Base-by-base conservation (phyloP, 2,888 invertebrate genomes). In the Campoplex nolae region DNA sequence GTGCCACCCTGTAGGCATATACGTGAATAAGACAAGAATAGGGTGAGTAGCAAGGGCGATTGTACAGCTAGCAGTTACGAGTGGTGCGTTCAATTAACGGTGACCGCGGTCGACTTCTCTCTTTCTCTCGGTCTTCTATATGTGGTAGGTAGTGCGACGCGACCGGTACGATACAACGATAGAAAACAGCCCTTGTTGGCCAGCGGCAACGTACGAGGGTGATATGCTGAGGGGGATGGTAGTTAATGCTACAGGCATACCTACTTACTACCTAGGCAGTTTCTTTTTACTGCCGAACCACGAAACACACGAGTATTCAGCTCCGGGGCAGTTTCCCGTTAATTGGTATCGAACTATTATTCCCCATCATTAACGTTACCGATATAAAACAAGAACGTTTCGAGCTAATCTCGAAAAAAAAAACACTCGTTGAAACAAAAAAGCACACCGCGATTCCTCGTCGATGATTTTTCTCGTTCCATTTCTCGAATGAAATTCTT, bases 311-410 rank as follows among this genome's bases (percentile, higher is more conserved):
- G 56, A 51, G 51, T 54, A 67, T 65, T 71, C 81, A 85, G 77
- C 83, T 85, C 54, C 76, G 70, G 76, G 89, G 38, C 92, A 91
- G 92, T 93, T 93, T 92, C 91, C 91, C 91, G 92, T 93, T 94
- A 94, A 94, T 94, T 94, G 94, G 93, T 93, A 94, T 94, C 93
- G 94, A 94, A 94, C 94, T 94, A 92, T 94, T 94, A 94, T 93
- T 93, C 91, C 90, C 92, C 91, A 91, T 93, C 93, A 92, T 94
- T 93, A 93, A 93, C 92, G 91, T 85, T 89, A 83, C 83, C 89
- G 88, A 89, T 89, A 86, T 77, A 90, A 90, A 89, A 88, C 85
- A 81, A 87, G 62, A 83, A 51, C 65, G 51, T 68, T 71, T 35
- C 16, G 54, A 83, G 86, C 86, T 88, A 51, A 74, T 38, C 74